Conservation (phyloP, 2,113 vertebrate species). For the Rissa tridactyla region DNA sequence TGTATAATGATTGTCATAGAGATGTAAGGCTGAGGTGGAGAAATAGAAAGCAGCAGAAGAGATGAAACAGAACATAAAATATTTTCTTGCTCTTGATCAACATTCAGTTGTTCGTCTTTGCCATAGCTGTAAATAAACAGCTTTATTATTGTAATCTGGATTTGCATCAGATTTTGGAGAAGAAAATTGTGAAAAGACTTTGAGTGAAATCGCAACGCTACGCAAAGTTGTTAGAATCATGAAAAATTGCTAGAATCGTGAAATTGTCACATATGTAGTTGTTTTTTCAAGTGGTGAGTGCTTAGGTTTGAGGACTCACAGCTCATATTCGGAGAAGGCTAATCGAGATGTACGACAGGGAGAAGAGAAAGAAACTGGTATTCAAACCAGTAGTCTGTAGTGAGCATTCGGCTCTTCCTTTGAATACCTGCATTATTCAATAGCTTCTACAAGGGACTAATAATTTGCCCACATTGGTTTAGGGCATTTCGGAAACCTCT, state of each 20-base stretch:
- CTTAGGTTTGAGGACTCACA: not conserved
- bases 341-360: not conserved
- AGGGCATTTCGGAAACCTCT: not conserved
- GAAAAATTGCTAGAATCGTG: not conserved
- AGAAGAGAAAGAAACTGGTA: not conserved
- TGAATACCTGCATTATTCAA: not conserved
- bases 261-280: too few species aligned
- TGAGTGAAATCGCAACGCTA: not conserved
- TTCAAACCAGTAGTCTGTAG: not conserved
- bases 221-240: not conserved
- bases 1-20: conserved; percentile 47
- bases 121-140: not conserved
- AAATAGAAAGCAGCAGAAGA: not conserved
- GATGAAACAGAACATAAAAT: conserved; percentile 9
- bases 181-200: not conserved
- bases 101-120: not conserved
- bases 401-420: not conserved
- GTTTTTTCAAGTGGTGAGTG: not conserved
- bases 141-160: not conserved
- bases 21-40: conserved; percentile 29
- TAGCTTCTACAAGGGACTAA: not conserved
- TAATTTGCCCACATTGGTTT: not conserved
- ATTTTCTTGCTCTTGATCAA: not conserved
- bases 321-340: not conserved
- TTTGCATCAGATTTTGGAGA: not conserved